phyloP scores from a whole-genome alignment of 1,140 invertebrate species.

The Melanaphis sacchari region DNA sequence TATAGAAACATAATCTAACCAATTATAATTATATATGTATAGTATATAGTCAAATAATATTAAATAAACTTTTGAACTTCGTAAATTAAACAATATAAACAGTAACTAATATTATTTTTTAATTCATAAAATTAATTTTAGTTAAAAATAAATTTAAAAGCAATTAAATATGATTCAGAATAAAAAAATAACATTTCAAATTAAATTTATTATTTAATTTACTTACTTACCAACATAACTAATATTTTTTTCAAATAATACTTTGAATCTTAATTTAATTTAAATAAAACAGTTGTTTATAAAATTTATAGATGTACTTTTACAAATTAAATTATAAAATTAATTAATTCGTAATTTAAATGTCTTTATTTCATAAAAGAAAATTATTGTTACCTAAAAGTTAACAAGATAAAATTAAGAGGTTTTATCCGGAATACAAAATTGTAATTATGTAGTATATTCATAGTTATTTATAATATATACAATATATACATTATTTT shows the following conservation, averaged over 20 bases:
- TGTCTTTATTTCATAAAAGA: neutral
- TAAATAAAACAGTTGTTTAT: neutral
- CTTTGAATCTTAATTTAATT: too few species aligned
- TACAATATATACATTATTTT: too few species aligned
- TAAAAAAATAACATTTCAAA: neutral
- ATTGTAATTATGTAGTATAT: neutral
- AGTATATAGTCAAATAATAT: neutral
- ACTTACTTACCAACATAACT: neutral
- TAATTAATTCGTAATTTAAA: neutral
- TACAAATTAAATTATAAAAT: neutral
- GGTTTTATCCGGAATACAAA: neutral
- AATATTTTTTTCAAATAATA: neutral
- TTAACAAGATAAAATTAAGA: neutral
- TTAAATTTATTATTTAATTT: neutral
- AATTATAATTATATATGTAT: neutral
- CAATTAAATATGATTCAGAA: neutral
- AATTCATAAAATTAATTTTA: neutral
- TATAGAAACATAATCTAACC: neutral
- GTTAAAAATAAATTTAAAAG: neutral
- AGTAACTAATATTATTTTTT: neutral
- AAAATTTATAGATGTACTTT: neutral
- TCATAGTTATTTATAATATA: neutral
- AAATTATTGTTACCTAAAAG: neutral
- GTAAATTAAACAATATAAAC: neutral
- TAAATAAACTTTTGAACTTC: neutral